Evolutionary conservation across 2,888 invertebrate genomes (phyloP).

Genomic region (Agrochola litura): DNA sequence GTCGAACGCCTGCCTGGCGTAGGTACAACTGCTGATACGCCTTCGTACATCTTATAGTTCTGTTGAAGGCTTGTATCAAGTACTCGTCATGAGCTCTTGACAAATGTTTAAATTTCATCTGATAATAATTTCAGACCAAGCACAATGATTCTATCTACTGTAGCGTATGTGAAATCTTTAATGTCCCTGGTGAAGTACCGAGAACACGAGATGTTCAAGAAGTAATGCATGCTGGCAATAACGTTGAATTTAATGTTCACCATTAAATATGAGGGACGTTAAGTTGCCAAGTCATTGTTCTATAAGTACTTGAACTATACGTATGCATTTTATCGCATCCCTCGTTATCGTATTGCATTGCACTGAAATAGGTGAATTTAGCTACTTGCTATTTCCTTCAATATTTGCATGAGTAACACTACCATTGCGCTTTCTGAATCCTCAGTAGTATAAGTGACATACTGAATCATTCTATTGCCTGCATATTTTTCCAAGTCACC

Average conservation of each 20-base stretch:
- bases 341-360: conserved; percentile 51
- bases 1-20: conserved; percentile 62
- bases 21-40: conserved; percentile 17
- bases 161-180: conserved; percentile 6
- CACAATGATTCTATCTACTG: background rate
- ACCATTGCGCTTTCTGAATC: conserved; percentile 8
- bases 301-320: conserved; percentile 12
- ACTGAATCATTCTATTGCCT: conserved; percentile 54
- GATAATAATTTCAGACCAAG: background rate
- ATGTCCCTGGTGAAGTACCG: background rate
- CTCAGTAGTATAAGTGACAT: conserved; percentile 30
- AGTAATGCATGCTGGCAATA: conserved; percentile 22
- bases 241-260: conserved; percentile 31
- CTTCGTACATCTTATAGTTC: conserved; percentile 6
- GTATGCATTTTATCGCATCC: conserved; percentile 34
- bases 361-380: conserved; percentile 45
- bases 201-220: conserved; percentile 34
- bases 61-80: background rate
- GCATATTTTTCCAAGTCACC: conserved; percentile 26
- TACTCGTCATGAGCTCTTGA: background rate
- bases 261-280: conserved; percentile 34
- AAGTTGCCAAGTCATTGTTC: conserved; percentile 47
- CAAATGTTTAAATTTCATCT: background rate
- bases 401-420: conserved; percentile 31
- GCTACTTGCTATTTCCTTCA: conserved; percentile 38